These are phyloP conservation scores for Rhodinocichla rosea DNA, from an alignment of 2,113 vertebrate genomes.

Conservation along the genomic window DNA sequence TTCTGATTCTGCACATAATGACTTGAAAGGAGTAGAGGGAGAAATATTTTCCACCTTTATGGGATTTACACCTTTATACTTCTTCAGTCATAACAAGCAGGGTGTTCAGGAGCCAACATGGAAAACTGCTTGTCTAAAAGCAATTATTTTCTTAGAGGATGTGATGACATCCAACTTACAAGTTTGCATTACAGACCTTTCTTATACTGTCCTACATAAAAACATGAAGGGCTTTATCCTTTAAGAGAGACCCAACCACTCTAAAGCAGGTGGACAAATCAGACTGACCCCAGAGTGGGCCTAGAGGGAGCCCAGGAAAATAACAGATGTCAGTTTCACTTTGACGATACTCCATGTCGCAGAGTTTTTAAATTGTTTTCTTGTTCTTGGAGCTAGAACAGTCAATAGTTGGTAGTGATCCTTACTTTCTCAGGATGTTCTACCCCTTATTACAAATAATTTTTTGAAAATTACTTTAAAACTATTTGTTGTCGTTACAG, in stretches of 20 bases:
- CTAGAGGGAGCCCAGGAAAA: neutral
- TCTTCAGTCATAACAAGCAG: neutral
- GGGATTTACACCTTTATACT: neutral
- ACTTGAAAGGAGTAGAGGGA: neutral
- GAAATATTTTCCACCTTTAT: neutral
- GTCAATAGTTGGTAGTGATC: neutral
- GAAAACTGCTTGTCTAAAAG: neutral
- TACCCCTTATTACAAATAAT: neutral
- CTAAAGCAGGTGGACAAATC: neutral
- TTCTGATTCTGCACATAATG: neutral
- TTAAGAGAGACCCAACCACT: neutral
- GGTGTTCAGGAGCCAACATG: neutral
- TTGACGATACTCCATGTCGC: neutral
- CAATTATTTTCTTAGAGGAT: neutral
- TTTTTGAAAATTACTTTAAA: neutral
- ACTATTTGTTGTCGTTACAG: accelerated
- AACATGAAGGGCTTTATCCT: neutral
- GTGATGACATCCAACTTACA: neutral
- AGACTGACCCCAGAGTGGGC: neutral
- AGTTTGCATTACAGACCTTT: too few relatives aligned
- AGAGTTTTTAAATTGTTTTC: neutral
- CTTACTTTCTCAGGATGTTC: neutral
- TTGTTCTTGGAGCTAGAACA: neutral
- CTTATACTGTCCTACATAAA: neutral
- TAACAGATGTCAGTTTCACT: neutral